A percentile compares a stretch with the other conserved stretches of the same genome.
These are phyloP conservation scores for Macrosiphum euphorbiae DNA, from an alignment of 2,888 invertebrate genomes.

Conservation along the genomic window DNA sequence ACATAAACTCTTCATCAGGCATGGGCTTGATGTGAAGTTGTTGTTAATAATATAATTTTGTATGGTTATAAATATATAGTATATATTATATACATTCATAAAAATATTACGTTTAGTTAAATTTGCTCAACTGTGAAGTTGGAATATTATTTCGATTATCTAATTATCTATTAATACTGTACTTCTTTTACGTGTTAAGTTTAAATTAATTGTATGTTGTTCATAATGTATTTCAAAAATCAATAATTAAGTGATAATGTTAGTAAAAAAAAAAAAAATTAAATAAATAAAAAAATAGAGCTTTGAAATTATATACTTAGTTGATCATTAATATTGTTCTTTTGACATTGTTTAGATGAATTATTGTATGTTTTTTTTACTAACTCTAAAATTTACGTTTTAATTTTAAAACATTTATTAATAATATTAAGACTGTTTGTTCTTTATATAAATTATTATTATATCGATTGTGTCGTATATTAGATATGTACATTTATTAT, in stretches of 20 bases:
- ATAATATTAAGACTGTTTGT: conserved; percentile 60
- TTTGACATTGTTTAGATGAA: conserved; percentile 19
- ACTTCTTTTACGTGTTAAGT: conserved; percentile 49
- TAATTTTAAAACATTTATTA: conserved; percentile 21
- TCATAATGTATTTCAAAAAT: conserved; percentile 18
- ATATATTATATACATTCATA: background rate
- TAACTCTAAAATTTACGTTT: conserved; percentile 48
- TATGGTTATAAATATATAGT: background rate
- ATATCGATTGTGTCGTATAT: conserved; percentile 28
- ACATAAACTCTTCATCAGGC: background rate
- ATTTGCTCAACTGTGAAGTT: conserved; percentile 60
- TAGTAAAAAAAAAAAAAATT: background rate
- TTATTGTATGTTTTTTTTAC: conserved; percentile 35
- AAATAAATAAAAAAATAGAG: background rate
- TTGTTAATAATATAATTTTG: background rate
- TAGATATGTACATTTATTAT: conserved; percentile 53
- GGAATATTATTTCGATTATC: conserved; percentile 47
- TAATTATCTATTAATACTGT: background rate
- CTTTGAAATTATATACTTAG: conserved; percentile 14
- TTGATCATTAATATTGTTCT: conserved; percentile 2
- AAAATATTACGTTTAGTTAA: conserved; percentile 30
- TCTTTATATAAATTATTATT: conserved; percentile 42
- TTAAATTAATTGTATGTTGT: conserved; percentile 2
- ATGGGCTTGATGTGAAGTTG: background rate
- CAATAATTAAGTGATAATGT: background rate